Conservation (phyloP, 2,113 vertebrate species). For the Bufo bufo region DNA sequence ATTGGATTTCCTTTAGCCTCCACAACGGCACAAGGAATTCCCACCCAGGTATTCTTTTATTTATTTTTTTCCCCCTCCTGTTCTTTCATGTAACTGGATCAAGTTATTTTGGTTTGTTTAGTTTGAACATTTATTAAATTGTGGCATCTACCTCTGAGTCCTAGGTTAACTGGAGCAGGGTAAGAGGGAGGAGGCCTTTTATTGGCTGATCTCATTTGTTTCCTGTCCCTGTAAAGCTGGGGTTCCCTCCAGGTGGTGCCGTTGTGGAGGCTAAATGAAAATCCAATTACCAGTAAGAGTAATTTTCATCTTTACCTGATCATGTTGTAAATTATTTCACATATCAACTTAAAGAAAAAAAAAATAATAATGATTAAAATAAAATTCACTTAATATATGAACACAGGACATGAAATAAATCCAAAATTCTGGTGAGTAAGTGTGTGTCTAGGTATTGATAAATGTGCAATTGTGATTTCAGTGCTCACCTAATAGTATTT, state of each 20-base stretch:
- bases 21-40: no score
- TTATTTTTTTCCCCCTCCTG: background rate
- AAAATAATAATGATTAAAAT: background rate
- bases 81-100: background rate
- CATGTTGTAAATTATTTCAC: background rate
- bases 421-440: conserved; percentile 11
- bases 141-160: no score
- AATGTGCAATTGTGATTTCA: conserved; percentile 27
- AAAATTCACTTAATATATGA: conserved; percentile 5
- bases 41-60: no score
- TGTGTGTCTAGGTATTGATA: conserved; percentile 31
- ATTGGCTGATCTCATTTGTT: no score
- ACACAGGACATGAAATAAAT: background rate
- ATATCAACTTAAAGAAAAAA: background rate
- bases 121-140: no score
- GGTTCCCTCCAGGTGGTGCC: no score
- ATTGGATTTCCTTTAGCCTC: no score
- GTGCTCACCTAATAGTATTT: conserved; percentile 49
- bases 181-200: no score
- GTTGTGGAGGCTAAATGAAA: no score
- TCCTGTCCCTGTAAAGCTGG: no score
- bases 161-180: no score
- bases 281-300: background rate
- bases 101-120: no score
- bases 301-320: background rate